Conservation (phyloP, 1,140 invertebrate genomes). For the Andrena cerasifolii region DNA sequence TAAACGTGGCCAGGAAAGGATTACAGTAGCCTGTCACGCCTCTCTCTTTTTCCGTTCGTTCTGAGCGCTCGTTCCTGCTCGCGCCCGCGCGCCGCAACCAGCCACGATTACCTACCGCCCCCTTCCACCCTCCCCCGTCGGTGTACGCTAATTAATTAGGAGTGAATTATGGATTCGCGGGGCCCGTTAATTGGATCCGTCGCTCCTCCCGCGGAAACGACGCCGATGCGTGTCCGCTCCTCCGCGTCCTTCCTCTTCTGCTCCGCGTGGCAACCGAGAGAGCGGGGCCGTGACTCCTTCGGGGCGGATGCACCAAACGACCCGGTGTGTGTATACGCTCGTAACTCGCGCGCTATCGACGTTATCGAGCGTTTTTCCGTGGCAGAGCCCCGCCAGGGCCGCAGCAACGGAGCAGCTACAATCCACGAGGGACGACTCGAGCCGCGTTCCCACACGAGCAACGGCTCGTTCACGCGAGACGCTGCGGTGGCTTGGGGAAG, state of each 20-base stretch:
- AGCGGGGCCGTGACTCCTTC: conserved; percentile 34
- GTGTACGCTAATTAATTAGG: conserved; percentile 73
- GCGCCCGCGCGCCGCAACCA: neutral
- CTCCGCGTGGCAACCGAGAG: neutral
- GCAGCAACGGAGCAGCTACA: neutral
- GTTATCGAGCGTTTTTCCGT: conserved; percentile 49
- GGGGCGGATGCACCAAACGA: conserved; percentile 52
- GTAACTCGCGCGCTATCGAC: conserved; percentile 55
- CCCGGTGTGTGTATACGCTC: conserved; percentile 24
- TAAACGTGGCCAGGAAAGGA: conserved; percentile 62
- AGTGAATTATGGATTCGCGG: conserved; percentile 74
- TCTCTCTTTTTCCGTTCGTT: conserved; percentile 31
- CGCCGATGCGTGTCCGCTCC: conserved; percentile 50
- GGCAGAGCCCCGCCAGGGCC: conserved; percentile 29
- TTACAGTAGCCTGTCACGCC: conserved; percentile 53
- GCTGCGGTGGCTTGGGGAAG: too few species aligned
- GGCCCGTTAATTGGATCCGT: conserved; percentile 72
- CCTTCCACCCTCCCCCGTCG: neutral
- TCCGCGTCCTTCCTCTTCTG: conserved; percentile 29
- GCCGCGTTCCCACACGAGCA: too few species aligned
- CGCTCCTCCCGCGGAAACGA: conserved; percentile 49
- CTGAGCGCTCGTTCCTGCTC: too few species aligned
- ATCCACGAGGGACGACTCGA: too few species aligned
- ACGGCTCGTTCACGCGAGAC: too few species aligned
- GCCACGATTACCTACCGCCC: too few species aligned